Conservation (phyloP, 2,797 vertebrate species). For the Halcyon chelicuti region DNA sequence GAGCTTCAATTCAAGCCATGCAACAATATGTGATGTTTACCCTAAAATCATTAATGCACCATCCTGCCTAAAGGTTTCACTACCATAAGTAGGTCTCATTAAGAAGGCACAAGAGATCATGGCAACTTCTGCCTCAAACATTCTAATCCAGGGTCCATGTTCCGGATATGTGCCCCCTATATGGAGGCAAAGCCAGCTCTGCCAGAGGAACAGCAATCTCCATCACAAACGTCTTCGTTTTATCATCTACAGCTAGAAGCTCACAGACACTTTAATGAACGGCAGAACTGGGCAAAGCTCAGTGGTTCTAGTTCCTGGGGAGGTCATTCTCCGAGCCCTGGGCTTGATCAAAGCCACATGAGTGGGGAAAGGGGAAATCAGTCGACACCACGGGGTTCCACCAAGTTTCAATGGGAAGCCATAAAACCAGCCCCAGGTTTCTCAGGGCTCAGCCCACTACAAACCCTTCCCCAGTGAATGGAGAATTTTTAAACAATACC, state of each 20-base stretch:
- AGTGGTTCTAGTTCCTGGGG: slow-evolving; percentile 21
- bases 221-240: slow-evolving; percentile 13
- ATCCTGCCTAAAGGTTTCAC: neutral
- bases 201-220: neutral
- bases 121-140: neutral
- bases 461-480: slow-evolving; percentile 39
- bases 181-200: neutral
- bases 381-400: slow-evolving; percentile 45
- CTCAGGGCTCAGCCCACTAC: slow-evolving; percentile 45
- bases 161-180: accelerated
- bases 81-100: neutral
- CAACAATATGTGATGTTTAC: neutral
- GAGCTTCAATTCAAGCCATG: neutral
- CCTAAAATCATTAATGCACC: neutral
- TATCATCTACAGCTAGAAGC: neutral
- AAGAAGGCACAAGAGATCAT: neutral
- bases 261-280: slow-evolving; percentile 4
- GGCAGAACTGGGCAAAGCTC: slow-evolving; percentile 41
- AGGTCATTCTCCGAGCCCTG: neutral
- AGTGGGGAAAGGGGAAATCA: slow-evolving; percentile 55
- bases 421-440: slow-evolving; percentile 56
- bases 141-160: neutral
- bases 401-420: slow-evolving; percentile 61
- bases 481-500: slow-evolving; percentile 60
- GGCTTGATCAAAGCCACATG: slow-evolving; percentile 62